Base-by-base conservation (phyloP, 2,113 vertebrate genomes). In the Oreotrochilus melanogaster region DNA sequence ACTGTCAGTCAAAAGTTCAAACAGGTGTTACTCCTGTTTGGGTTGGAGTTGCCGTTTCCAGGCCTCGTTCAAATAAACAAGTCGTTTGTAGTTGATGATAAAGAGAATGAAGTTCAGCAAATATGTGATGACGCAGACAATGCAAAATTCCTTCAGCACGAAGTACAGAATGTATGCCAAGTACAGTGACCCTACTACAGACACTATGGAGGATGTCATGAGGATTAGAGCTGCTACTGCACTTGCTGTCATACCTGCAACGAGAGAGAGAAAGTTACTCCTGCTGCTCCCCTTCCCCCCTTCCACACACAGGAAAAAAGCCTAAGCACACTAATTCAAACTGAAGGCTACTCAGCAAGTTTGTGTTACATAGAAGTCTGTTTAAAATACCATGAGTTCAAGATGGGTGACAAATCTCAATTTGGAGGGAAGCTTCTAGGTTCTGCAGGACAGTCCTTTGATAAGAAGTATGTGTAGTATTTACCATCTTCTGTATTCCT, bases 21-120 rank as follows among this genome's bases (percentile, higher is more conserved):
- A 96, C 96, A 98, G 98, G 96, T 42, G 8, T 98, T 98, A 99
- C 97, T 99, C 99, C 98, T 98, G 98, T 98, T 99, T 99, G 92
- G 98, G 98, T 97, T 98, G 98, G 89, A 99, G 98, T 92, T 99
- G 98, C 98, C 98, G 98, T 98, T 99, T 99, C 99, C 99, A 99
- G 97, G 99, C 99, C 95, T 99, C 99, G 14, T 99, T 99, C 99
- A 99, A 99, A 99, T 99, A 99, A 98, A 99, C 99, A 97, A 99
- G 98, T 98, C 99, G 99, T 98, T 99, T 99, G 98, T 99, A 99
- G 98, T 99, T 99, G 98, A 99, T 98, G 95, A 99, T 98, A 96
- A 99, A 98, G 97, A 99, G 99, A 98, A 99, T 98, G 98, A 99
- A 98, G 99, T 99, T 99, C 99, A 99, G 99, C 97, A 98, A 97